Evolutionary conservation across 2,888 invertebrate species (phyloP), one percentile per base, ranked within the genome.

Genomic region (Machimus atricapillus): DNA sequence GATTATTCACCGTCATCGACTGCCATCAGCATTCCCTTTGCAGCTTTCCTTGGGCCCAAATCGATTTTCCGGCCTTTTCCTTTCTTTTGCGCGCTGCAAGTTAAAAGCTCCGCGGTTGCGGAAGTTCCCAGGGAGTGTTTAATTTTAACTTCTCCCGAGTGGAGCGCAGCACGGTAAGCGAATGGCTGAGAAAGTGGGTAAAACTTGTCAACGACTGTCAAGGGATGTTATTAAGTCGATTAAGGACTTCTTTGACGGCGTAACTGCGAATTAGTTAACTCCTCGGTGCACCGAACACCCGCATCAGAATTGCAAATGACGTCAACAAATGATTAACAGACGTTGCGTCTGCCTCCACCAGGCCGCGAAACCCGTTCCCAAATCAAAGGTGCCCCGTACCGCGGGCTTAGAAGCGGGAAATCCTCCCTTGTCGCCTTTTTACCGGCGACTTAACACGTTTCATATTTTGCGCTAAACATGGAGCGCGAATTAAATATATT

Each of bases 1-100:
- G 86, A 86, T 86, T 86, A 86, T 86, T 86, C 86, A 86, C 74
- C 43, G 85, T n/a, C 74, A 43, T 85, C 85, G 85, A 85, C 85
- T 34, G 74, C 79, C 27, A 79, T 43, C 43, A 23, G 8, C 31
- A 74, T 74, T 85, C 52, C 74, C 52, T 85, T 85, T 85, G 85
- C 46, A 46, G 31, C 46, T 74, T 76, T 85, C 85, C 46, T 76
- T 85, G 82, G 46, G 82, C 37, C 82, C n/a, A 85, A 85, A 85
- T 85, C 52, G 85, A 85, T 85, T 85, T 74, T 73, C 83, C 52
- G 66, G 83, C 66, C 14, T 83, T 83, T 83, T 83, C 66, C 37
- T 73, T 83, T 73, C 43, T 31, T 43, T 78, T 43, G 37, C 66
- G 66, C 66, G 66, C 31, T 7, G 27, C 23, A 37, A 66, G 37